Conservation (phyloP, 2,113 vertebrate species). For the Stegostoma tigrinum region DNA sequence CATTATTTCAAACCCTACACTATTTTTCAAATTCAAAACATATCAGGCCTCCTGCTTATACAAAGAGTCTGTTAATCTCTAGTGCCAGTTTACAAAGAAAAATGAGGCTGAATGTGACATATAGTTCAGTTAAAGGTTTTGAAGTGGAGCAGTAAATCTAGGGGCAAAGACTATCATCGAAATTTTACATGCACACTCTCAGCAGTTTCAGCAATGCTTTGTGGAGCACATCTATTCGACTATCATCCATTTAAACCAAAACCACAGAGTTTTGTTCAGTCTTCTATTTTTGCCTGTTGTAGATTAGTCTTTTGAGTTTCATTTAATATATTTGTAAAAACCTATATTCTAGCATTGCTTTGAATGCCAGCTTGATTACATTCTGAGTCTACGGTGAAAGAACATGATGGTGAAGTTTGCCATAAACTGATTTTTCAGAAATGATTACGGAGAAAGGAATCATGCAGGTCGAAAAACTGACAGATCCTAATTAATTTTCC, state of each 20-base stretch:
- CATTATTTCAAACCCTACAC: not conserved
- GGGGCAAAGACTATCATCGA: not conserved
- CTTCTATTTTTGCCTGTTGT: not conserved
- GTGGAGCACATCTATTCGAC: not conserved
- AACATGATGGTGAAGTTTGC: not conserved
- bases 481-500: not conserved
- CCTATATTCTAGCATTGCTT: not conserved
- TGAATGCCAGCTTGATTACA: not conserved
- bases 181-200: not conserved
- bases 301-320: not conserved
- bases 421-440: not conserved
- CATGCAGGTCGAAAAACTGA: not conserved
- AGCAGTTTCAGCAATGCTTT: not conserved
- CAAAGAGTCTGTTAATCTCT: not conserved
- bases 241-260: not conserved
- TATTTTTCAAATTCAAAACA: not conserved
- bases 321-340: not conserved
- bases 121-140: not conserved
- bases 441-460: not conserved
- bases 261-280: not conserved
- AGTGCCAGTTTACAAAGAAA: not conserved
- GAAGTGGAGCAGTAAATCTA: not conserved
- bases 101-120: not conserved
- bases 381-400: not conserved
- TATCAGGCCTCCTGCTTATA: not conserved